Evolutionary conservation across 2,888 invertebrate genomes (phyloP), one percentile per base, ranked within the genome.

Genomic region (Scaptomyza reducta): DNA sequence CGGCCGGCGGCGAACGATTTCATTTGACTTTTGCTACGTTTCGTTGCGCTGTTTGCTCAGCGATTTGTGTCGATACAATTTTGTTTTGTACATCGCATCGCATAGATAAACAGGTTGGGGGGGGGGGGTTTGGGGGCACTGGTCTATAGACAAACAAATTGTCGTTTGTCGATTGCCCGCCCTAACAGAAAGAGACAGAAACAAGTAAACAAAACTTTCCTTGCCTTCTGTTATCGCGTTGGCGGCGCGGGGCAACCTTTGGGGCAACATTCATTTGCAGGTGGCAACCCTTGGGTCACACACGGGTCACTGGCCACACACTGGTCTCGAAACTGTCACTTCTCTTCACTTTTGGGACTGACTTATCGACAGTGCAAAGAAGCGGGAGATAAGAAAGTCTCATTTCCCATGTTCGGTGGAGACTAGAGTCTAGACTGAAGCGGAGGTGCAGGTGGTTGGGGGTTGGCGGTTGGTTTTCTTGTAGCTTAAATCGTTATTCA

Each of bases 131-230:
- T 10, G 27, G 16, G 25, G 33, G 25, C 54, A 47, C 38, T 50
- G 63, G 75, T 61, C 55, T 53, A 50, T 50, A 62, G 65, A 60
- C 85, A 81, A 81, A 87, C 81, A 82, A 87, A 82, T 87, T 85
- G 76, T 78, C 64, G 56, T 72, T 72, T 74, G 74, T 77, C 72
- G 55, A 83, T 82, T 73, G 83, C 50, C 9, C 9, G 22, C 22
- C 22, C 22, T 22, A 6, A 35, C 10, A 18, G n/a, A 18, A 7
- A 47, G 5, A 3, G n/a, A 44, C n/a, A n/a, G 9, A 47, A 6
- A 18, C 6, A 13, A 42, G 7, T 22, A 25, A 22, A 38, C 11
- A 38, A 14, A 71, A 70, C 45, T 75, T 71, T 70, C 18, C 41
- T 40, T 31, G 41, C 7, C 11, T 13, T 6, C 35, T 25, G 14